phyloP scores from a whole-genome alignment of 1,140 invertebrate genomes.

The Armadillidium nasatum region DNA sequence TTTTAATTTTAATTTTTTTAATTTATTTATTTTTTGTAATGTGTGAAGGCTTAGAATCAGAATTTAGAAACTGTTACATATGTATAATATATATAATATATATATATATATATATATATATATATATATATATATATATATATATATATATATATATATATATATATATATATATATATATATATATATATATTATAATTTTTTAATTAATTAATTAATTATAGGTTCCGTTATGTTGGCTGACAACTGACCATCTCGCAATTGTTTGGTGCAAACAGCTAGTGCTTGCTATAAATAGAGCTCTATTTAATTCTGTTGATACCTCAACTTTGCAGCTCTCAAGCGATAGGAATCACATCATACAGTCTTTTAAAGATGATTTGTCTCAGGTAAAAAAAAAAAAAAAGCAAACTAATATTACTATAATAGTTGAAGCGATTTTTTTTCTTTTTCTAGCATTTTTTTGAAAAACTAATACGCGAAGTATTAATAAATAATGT shows the following conservation, averaged over 20 bases:
- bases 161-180: neutral
- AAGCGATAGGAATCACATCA: neutral
- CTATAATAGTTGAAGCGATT: no score
- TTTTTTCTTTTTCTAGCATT: no score
- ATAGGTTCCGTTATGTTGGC: conserved; percentile 67
- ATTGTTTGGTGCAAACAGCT: conserved; percentile 90
- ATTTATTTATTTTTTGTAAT: neutral
- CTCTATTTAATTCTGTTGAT: conserved; percentile 63
- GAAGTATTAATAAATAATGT: no score
- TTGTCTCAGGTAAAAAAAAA: neutral
- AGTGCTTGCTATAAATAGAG: conserved; percentile 68
- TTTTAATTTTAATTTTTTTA: no score
- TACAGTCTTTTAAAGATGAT: neutral
- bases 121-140: neutral
- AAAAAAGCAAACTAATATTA: no score
- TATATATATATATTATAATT: neutral
- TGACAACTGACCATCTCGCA: conserved; percentile 78
- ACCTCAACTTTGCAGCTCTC: neutral
- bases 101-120: no score
- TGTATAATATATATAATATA: no score
- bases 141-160: neutral
- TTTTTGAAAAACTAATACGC: no score
- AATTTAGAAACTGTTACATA: no score
- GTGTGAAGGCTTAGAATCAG: neutral
- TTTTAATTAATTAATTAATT: neutral